Base-by-base conservation (phyloP, 1,140 invertebrate genomes). In the Sycophaga agraensis region DNA sequence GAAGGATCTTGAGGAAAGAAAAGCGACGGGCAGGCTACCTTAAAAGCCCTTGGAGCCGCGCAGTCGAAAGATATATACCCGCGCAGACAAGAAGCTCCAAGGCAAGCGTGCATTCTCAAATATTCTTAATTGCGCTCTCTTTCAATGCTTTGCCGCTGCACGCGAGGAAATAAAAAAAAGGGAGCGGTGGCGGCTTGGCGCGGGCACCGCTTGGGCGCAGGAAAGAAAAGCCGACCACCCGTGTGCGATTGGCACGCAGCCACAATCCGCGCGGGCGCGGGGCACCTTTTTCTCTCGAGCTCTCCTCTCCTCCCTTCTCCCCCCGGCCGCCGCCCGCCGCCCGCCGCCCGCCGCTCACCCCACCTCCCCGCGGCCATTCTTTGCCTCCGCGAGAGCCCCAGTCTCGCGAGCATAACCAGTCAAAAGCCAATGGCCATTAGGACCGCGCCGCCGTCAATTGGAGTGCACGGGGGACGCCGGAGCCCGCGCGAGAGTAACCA, bases 191-290 rank as follows among this genome's bases (percentile, higher is more conserved):
- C 61, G 55, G 66, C 55, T 31, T 22, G 51, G 28, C 59, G 58
- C 19, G 51, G 5, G 4, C 1, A 19, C 5, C 21, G n/a, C 17
- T 35, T 21, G 1, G 22, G 34, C 40, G 55, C n/a, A 31, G 49
- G 11, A 66, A 45, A 59, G 50, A 66, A 55, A 55, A 63, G 26
- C 51, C 56, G 66, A 67, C 62, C 49, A 60, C 58, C 58, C 49
- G 17, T 53, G 37, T 34, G 31, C 46, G 31, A 58, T 58, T 59
- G 57, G 57, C 57, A 51, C 16, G 45, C 31, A 49, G 56, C 56
- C 43, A 48, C 22, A 6, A 49, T 35, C 45, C 34, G 19, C 56
- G n/a, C n/a, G n/a, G n/a, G n/a, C n/a, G n/a, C n/a, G n/a, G n/a
- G n/a, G n/a, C n/a, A n/a, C n/a, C n/a, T n/a, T n/a, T n/a, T n/a